Percentiles rank a stretch among this genome's conserved stretches.
phyloP scores from a whole-genome alignment of 1,140 invertebrate species.

The Pogonomyrmex barbatus region DNA sequence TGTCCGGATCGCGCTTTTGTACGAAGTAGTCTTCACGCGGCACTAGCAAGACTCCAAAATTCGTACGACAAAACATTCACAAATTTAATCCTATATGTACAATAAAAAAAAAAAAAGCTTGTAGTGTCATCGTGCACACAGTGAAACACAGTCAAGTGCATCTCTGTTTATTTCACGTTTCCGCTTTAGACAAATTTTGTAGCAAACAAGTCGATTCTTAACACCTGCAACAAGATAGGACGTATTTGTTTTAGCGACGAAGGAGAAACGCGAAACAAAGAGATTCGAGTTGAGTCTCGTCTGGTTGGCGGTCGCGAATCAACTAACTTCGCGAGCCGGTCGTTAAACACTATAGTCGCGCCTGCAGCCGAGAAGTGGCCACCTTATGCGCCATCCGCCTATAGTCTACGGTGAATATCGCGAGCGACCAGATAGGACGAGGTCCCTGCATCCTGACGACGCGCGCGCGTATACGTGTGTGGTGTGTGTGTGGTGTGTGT shows the following conservation, averaged over 20 bases:
- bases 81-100: not conserved
- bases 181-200: not conserved
- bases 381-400: conserved; percentile 69
- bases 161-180: not conserved
- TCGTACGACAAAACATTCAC: not conserved
- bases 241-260: conserved; percentile 68
- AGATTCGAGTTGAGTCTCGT: conserved; percentile 77
- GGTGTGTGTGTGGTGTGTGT: not conserved
- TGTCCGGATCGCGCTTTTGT: not conserved
- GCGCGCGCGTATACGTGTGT: not conserved
- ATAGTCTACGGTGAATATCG: conserved; percentile 61
- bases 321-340: conserved; percentile 76
- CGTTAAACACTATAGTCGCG: conserved; percentile 77
- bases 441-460: not conserved
- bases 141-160: not conserved
- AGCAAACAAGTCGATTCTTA: conserved; percentile 48
- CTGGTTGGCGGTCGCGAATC: conserved; percentile 81
- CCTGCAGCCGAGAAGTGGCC: conserved; percentile 72
- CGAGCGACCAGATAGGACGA: conserved; percentile 29
- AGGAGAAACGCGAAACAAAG: conserved; percentile 71
- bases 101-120: too few species aligned
- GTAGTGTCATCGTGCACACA: not conserved
- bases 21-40: not conserved
- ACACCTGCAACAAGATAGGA: not conserved
- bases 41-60: not conserved